These are phyloP conservation scores for Pollachius pollachius DNA, from an alignment of 2,113 vertebrate species.

Conservation along the genomic window DNA sequence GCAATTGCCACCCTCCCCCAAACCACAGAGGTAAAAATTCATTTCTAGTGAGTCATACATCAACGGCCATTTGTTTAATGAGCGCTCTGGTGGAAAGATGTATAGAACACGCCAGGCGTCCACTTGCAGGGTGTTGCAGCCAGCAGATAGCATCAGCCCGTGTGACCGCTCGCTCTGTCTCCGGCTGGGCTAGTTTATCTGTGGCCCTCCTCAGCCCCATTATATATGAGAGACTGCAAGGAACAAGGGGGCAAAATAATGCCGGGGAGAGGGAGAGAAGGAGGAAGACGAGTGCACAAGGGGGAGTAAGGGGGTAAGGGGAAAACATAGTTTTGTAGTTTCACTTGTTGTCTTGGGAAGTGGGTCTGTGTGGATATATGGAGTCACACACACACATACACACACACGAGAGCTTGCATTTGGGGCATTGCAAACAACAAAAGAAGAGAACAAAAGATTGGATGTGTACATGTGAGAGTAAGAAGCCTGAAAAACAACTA, in stretches of 20 bases:
- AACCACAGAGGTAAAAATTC: slow-evolving; percentile 77
- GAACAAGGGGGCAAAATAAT: slow-evolving; percentile 86
- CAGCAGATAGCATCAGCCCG: slow-evolving; percentile 87
- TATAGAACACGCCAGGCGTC: slow-evolving; percentile 92
- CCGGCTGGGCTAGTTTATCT: slow-evolving; percentile 84
- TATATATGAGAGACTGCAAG: slow-evolving; percentile 90
- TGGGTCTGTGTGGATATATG: no score
- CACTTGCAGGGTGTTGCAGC: slow-evolving; percentile 84
- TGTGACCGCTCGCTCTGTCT: slow-evolving; percentile 92
- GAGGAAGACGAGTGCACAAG: slow-evolving; percentile 42
- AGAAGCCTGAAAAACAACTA: no score
- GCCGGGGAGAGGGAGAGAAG: slow-evolving; percentile 66
- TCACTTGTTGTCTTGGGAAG: no score
- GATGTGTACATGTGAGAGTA: no score
- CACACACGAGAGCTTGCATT: no score
- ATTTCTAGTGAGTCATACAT: slow-evolving; percentile 87
- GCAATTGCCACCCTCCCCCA: not conserved
- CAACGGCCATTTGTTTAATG: slow-evolving; percentile 90
- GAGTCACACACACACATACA: no score
- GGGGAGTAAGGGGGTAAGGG: slow-evolving; percentile 32
- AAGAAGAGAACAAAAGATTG: no score
- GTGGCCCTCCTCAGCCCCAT: slow-evolving; percentile 78
- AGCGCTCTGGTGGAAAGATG: slow-evolving; percentile 88
- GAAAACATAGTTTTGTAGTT: slow-evolving; percentile 51
- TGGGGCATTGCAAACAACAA: no score